phyloP scores from a whole-genome alignment of 2,888 invertebrate species.

The Stegana nigrithorax region DNA sequence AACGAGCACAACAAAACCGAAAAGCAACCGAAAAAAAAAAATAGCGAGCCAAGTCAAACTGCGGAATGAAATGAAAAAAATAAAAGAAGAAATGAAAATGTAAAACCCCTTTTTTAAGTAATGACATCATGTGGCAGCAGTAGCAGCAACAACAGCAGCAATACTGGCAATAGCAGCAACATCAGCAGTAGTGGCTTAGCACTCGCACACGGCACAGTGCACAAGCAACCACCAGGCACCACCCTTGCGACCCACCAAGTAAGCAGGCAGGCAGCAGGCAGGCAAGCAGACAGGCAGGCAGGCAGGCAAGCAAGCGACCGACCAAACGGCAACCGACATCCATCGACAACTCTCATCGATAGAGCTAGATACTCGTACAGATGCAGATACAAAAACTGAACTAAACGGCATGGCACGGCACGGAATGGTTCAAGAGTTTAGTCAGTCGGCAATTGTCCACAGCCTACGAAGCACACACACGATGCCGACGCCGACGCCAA shows the following conservation, averaged over 20 bases:
- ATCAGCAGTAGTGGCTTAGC: background rate
- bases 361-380: conserved; percentile 30
- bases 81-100: conserved; percentile 30
- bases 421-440: conserved; percentile 52
- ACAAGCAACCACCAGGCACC: background rate
- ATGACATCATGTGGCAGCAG: conserved; percentile 49
- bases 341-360: conserved; percentile 25
- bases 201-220: conserved; percentile 25
- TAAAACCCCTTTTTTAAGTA: conserved; percentile 35
- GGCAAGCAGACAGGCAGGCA: too few relatives aligned
- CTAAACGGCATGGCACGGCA: too few relatives aligned
- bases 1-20: too few relatives aligned
- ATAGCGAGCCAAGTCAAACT: background rate
- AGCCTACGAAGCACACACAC: conserved; percentile 37
- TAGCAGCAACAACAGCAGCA: conserved; percentile 2
- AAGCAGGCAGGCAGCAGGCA: too few relatives aligned
- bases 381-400: conserved; percentile 28
- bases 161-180: background rate
- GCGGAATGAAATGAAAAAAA: conserved; percentile 24
- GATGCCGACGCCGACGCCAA: background rate
- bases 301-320: too few relatives aligned
- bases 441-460: conserved; percentile 56
- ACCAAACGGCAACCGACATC: background rate
- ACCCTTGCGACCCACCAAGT: background rate
- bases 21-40: background rate